phyloP scores from a whole-genome alignment of 92 coral and sea anemone genomes.

The Diadumene lineata region DNA sequence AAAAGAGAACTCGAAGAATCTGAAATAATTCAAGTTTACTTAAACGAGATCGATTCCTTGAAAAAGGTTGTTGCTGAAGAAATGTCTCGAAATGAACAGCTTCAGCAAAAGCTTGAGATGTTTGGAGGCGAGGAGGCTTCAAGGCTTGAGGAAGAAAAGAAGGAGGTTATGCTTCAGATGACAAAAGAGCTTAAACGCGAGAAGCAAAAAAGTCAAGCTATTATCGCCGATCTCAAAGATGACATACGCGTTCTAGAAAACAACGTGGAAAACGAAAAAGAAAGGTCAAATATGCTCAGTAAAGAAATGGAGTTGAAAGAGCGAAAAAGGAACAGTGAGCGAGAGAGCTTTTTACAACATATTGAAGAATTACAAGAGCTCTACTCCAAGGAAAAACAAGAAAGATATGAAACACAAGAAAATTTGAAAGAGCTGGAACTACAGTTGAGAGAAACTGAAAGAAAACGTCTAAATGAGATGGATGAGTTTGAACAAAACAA shows the following conservation, averaged over 20 bases:
- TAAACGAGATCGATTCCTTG: slow-evolving; percentile 49
- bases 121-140: slow-evolving; percentile 35
- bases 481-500: slow-evolving; percentile 27
- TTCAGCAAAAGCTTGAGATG: slow-evolving; percentile 32
- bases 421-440: slow-evolving; percentile 25
- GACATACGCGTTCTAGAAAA: slow-evolving; percentile 42
- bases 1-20: slow-evolving; percentile 42
- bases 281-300: slow-evolving; percentile 18
- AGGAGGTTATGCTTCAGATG: slow-evolving; percentile 44
- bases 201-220: slow-evolving; percentile 37
- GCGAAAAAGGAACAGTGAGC: slow-evolving; percentile 44
- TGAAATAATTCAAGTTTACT: slow-evolving; percentile 46
- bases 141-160: slow-evolving; percentile 37
- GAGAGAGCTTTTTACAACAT: slow-evolving; percentile 45
- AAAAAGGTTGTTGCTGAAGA: slow-evolving; percentile 36
- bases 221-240: slow-evolving; percentile 45
- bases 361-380: slow-evolving; percentile 56
- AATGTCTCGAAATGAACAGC: slow-evolving; percentile 39
- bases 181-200: slow-evolving; percentile 50
- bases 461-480: slow-evolving; percentile 24
- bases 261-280: slow-evolving; percentile 41
- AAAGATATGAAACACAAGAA: slow-evolving; percentile 16
- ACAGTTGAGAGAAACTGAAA: slow-evolving; percentile 31
- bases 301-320: slow-evolving; percentile 41
- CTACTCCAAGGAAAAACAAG: slow-evolving; percentile 26